Evolutionary conservation across 2,113 vertebrate species (phyloP).

Genomic region (Oceanites oceanicus): DNA sequence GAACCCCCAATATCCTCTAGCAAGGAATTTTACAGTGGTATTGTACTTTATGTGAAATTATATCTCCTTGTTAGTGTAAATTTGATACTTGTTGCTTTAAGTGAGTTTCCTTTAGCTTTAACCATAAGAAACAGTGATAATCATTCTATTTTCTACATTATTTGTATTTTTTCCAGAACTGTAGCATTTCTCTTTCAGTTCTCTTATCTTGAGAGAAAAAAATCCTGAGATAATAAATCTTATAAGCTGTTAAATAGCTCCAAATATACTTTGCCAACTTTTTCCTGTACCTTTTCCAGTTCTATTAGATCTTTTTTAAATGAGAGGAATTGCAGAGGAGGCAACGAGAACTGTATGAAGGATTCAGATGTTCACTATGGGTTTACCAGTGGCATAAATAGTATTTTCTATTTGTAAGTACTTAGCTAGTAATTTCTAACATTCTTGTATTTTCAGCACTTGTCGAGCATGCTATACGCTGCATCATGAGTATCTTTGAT

Average conservation of each 20-base stretch:
- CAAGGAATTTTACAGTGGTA: neutral
- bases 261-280: neutral
- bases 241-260: neutral
- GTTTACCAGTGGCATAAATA: neutral
- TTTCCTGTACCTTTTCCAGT: neutral
- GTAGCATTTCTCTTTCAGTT: neutral
- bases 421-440: neutral
- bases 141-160: neutral
- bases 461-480: neutral
- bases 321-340: neutral
- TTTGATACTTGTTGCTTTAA: neutral
- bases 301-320: neutral
- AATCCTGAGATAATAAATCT: neutral
- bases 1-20: neutral
- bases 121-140: neutral
- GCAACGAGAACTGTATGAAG: neutral
- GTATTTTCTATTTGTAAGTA: neutral
- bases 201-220: neutral
- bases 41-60: neutral
- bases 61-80: neutral
- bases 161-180: neutral
- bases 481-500: neutral
- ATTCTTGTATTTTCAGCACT: neutral
- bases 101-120: neutral
- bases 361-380: neutral